A percentile compares a stretch with the other conserved stretches of the same genome.
phyloP scores from a whole-genome alignment of 2,113 vertebrate genomes.

The Rhynchomys soricoides region DNA sequence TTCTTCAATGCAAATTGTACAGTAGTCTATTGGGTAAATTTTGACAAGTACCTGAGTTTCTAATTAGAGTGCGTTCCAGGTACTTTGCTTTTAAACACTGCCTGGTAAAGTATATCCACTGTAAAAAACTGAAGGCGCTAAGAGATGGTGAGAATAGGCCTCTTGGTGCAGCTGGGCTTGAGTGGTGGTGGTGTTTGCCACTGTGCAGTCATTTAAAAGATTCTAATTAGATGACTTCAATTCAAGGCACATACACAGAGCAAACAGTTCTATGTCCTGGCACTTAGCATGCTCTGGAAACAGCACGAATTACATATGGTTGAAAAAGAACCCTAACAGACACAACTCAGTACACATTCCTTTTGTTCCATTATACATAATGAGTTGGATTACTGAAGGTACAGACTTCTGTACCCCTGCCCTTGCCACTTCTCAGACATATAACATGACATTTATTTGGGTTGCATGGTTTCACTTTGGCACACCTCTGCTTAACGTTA shows the following conservation, averaged over 20 bases:
- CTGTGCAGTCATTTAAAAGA: not conserved
- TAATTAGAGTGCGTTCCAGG: not conserved
- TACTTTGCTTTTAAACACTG: not conserved
- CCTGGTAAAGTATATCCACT: not conserved
- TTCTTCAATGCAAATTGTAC: not conserved
- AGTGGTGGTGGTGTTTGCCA: not conserved
- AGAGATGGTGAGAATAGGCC: not conserved
- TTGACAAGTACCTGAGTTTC: not conserved
- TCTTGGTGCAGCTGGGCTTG: not conserved
- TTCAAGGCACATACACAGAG: not conserved
- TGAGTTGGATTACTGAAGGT: not conserved
- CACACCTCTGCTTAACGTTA: not conserved
- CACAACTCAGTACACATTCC: not conserved
- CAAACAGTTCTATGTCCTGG: not conserved
- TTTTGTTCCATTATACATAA: not conserved
- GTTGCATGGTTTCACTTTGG: not conserved
- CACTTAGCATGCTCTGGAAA: not conserved
- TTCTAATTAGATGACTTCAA: not conserved
- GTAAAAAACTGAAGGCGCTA: not conserved
- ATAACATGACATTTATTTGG: not conserved
- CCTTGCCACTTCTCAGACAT: not conserved
- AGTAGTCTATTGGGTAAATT: not conserved
- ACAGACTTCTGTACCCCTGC: not conserved
- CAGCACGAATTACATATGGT: not conserved
- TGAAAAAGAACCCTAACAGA: constrained; percentile 30